Percentiles rank a stretch among this genome's conserved stretches.
phyloP scores from a whole-genome alignment of 2,888 invertebrate species.

The Mayetiola destructor region DNA sequence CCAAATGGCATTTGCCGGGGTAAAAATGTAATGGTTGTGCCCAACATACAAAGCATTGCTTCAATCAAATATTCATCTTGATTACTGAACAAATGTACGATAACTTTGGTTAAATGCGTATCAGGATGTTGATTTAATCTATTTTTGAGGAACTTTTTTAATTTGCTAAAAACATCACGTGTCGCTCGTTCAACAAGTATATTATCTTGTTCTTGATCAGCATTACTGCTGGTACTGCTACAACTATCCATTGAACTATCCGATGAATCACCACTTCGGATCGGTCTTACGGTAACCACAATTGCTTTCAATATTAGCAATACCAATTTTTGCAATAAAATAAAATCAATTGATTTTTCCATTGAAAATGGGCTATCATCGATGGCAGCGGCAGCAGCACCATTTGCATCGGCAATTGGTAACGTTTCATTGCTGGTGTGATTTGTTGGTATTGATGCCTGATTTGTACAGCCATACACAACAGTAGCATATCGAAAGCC shows the following conservation, averaged over 20 bases:
- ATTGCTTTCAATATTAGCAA: conserved; percentile 76
- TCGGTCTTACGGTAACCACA: conserved; percentile 80
- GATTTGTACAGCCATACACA: conserved; percentile 20
- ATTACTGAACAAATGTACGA: conserved; percentile 76
- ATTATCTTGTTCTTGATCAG: conserved; percentile 79
- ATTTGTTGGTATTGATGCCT: too few relatives aligned
- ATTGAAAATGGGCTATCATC: conserved; percentile 25
- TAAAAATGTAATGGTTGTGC: conserved; percentile 73
- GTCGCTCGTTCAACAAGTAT: conserved; percentile 75
- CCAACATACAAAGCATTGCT: conserved; percentile 81
- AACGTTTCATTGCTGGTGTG: not conserved
- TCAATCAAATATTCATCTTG: conserved; percentile 85
- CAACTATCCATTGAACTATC: conserved; percentile 58
- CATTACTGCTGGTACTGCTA: conserved; percentile 42
- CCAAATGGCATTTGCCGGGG: conserved; percentile 32
- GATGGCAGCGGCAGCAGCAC: not conserved
- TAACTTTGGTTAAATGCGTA: conserved; percentile 73
- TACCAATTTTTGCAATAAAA: conserved; percentile 72
- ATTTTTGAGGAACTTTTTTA: conserved; percentile 68
- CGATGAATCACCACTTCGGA: conserved; percentile 65
- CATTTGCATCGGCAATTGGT: not conserved
- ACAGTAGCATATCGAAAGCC: conserved; percentile 29
- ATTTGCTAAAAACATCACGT: conserved; percentile 63
- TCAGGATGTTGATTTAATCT: conserved; percentile 75
- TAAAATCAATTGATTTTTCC: conserved; percentile 43